Base-by-base conservation (phyloP, 64 coral and sea anemone species). In the Montipora cactus region DNA sequence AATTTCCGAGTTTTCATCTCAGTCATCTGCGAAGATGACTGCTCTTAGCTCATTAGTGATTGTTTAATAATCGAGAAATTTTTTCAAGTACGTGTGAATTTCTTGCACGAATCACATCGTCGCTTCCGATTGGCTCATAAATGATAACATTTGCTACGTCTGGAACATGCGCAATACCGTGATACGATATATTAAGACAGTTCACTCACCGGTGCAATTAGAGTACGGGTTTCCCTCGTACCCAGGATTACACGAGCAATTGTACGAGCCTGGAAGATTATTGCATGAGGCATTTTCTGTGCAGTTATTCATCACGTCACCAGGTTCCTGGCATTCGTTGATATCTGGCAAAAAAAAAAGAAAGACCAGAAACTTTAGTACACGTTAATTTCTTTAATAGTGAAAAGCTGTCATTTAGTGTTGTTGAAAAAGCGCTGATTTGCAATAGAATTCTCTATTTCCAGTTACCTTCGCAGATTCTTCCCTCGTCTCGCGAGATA, bases 391-490 rank as follows among this genome's bases (percentile, higher is more conserved):
- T 58, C 20, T 9, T 48, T 57, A 57, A 57, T 8, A 57, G 6
- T 57, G 7, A 57, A 57, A 57, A 57, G 53, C 53, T 57, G 7
- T 11, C 53, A 6, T 0, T 57, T 57, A 68, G 0, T 37, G 37
- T 37, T 37, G 37, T 18, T 13, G 9, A n/a, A n/a, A 68, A 68
- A 68, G 18, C 9, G 16, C 12, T 68, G 12, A n/a, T 18, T 37
- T 37, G 37, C 37, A 37, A 37, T 37, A 37, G 37, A 37, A 37
- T 14, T 68, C 18, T n/a, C 64, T 18, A 4, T 20, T 68, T 13
- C 20, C 64, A 68, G 64, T 15, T 84, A 93, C 91, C 91, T 93
- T 81, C 82, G 9, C 91, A 93, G 28, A 84, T 87, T 16, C 73
- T 66, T 12, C 91, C 91, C 8, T 59, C 15, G 0, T 73, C 46